Percentiles rank a stretch among this genome's conserved stretches.
These are phyloP conservation scores for Gymnogyps californianus DNA, from an alignment of 2,113 vertebrate species.

Conservation along the genomic window DNA sequence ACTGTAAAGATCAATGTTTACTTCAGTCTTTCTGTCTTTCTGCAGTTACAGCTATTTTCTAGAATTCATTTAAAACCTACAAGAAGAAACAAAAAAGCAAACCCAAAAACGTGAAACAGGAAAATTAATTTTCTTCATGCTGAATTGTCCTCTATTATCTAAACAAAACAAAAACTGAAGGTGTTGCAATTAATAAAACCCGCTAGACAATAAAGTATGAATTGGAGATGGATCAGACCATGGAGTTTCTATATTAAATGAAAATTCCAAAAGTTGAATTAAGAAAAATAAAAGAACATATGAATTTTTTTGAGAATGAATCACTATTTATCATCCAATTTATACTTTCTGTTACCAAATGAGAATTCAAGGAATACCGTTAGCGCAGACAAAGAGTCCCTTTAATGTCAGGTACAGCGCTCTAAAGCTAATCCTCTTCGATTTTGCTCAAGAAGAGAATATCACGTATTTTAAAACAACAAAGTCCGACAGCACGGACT, in stretches of 20 bases:
- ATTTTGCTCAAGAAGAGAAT: background rate
- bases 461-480: background rate
- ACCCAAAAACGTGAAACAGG: background rate
- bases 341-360: background rate
- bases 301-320: background rate
- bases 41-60: background rate
- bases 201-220: background rate
- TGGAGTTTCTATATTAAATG: background rate
- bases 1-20: slow-evolving; percentile 14
- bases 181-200: background rate
- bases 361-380: background rate
- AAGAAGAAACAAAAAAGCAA: background rate
- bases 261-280: background rate
- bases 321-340: background rate
- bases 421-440: background rate
- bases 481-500: background rate
- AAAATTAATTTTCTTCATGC: background rate
- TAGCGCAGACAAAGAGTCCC: background rate
- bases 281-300: background rate
- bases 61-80: background rate
- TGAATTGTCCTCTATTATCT: background rate
- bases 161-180: background rate
- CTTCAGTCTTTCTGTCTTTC: background rate
- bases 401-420: accelerated
- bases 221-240: background rate